Evolutionary conservation across 2,113 vertebrate genomes (phyloP), one percentile per base, ranked within the genome.

Genomic region (Channa argus): DNA sequence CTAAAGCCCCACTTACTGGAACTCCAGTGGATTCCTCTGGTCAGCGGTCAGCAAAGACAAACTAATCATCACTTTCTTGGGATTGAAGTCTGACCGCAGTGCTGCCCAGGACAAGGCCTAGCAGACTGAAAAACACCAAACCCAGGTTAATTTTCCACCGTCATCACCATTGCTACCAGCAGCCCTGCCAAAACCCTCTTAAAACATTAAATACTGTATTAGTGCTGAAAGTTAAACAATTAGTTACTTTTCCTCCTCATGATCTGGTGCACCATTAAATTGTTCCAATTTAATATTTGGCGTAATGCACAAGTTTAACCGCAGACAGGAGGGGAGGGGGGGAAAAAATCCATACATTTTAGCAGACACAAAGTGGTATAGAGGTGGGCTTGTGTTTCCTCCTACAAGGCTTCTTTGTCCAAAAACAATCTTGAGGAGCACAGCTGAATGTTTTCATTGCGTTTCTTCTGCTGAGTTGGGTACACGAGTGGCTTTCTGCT

Each of bases 391-490:
- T 89, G 87, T 83, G 90, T 92, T 93, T 93, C 92, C 90, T 92
- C 79, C 74, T 85, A 82, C 87, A 86, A 84, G 82, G 74, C 65
- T 87, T 74, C 71, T 68, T 79, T 49, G 85, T 92, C 94, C 94
- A 94, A 93, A 91, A 94, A 88, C 91, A 94, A 94, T 94, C 83
- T 93, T 7, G 46, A 89, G 85, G 85, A 90, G 90, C 88, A 87
- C 79, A 83, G 91, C 85, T 93, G 77, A 93, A 93, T 93, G 92
- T 93, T 94, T 93, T 93, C 91, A 90, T 93, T 94, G 89, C 90
- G 86, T 92, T 93, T 87, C 87, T 90, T 89, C 58, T 91, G 92
- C 92, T 92, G 90, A 93, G 91, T 80, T 85, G 90, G 88, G 88
- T 89, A 90, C 86, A 59, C 52, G 78, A 88, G 85, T 74, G 75